Evolutionary conservation across 2,888 invertebrate species (phyloP).

Genomic region (Tenthredo scrophulariae): DNA sequence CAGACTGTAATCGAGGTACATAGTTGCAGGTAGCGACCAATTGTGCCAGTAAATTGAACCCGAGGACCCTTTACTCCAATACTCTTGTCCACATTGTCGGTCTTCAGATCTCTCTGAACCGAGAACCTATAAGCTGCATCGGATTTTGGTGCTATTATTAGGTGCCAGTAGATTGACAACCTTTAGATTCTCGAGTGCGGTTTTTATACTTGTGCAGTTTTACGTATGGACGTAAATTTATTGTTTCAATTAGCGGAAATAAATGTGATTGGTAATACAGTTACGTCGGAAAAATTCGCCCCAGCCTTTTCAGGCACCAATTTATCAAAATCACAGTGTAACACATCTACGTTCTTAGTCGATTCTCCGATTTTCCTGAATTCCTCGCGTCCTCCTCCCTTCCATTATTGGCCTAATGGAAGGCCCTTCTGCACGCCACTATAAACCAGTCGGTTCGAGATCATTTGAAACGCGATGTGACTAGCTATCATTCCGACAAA

Average conservation of each 20-base stretch:
- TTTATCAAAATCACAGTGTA: slow-evolving; percentile 13
- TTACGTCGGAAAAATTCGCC: not conserved
- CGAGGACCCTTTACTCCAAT: slow-evolving; percentile 34
- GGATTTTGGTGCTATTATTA: not conserved
- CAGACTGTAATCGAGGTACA: slow-evolving; percentile 37
- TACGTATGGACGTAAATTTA: not conserved
- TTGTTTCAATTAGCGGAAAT: not conserved
- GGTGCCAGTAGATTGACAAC: not conserved
- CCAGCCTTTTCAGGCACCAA: not conserved
- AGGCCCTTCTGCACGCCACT: slow-evolving; percentile 59
- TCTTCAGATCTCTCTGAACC: not conserved
- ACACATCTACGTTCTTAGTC: slow-evolving; percentile 1
- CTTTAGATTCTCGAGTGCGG: not conserved
- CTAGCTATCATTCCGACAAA: not conserved
- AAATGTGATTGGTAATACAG: not conserved
- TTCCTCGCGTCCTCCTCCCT: slow-evolving; percentile 56
- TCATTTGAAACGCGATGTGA: not conserved
- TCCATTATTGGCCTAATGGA: slow-evolving; percentile 68
- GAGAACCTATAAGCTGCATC: not conserved
- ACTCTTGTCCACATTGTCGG: not conserved
- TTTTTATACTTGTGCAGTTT: not conserved
- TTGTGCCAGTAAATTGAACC: slow-evolving; percentile 42
- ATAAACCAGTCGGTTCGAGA: not conserved
- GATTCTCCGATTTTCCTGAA: slow-evolving; percentile 7
- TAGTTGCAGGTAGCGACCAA: slow-evolving; percentile 41